Base-by-base conservation (phyloP, 1,140 invertebrate genomes). In the Sycophila sp. region DNA sequence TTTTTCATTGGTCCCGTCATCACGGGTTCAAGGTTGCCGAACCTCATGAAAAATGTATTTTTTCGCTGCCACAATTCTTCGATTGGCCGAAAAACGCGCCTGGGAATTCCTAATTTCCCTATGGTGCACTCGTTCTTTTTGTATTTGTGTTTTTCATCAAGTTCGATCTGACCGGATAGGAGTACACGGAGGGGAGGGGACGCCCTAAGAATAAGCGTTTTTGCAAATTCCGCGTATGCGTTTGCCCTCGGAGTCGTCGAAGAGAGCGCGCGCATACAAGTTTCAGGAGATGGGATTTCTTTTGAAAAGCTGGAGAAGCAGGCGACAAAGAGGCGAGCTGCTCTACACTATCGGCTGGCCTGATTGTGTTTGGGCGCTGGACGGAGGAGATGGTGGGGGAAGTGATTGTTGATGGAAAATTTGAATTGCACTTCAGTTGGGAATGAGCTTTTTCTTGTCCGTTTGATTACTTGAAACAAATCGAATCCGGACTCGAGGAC, bases 401-500 rank as follows among this genome's bases (percentile, higher is more conserved):
- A 67, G 53, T 47, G 42, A 68, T 51, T 51, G 66, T 68, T 68
- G 40, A 69, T 53, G 40, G 8, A 64, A n/a, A 40, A 64, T 64
- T 71, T 71, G 51, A 71, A 71, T 58, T 47, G 22, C 59, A 59
- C 51, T 71, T 22, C 24, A 64, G 60, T 22, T 65, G 53, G 30
- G 64, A 71, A 64, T 49, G 51, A 71, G 51, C 60, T 64, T 64
- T 64, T 58, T 49, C 58, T 55, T 30, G 0, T n/a, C 3, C 38
- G 30, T 26, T 17, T 28, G 24, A 47, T 64, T 62, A 58, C 40
- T 70, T 51, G 40, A 58, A 56, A 64, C 38, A 70, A 45, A 63
- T 58, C 17, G 30, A 70, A 58, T 45, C 6, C 11, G 40, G 22
- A 38, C 34, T 30, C n/a, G 32, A 24, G 15, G 8, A 2, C 28